A percentile compares a stretch with the other conserved stretches of the same genome.
Evolutionary conservation across 2,113 vertebrate genomes (phyloP).

Genomic region (Perca fluviatilis): DNA sequence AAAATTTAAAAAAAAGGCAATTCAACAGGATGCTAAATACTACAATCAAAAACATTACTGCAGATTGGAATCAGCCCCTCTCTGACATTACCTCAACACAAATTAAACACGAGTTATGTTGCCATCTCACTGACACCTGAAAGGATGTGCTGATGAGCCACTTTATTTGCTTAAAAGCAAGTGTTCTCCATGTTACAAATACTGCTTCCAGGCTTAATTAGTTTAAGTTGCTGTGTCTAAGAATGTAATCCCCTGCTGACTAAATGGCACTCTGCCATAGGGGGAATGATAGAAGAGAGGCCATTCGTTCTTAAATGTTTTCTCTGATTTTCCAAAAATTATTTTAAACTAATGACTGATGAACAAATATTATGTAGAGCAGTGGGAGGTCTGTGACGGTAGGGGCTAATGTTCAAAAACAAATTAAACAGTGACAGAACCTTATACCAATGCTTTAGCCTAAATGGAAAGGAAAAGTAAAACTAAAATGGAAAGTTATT

Average conservation of each 20-base stretch:
- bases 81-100: not conserved
- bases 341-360: not conserved
- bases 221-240: not conserved
- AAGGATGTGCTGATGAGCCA: not conserved
- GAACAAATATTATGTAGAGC: not conserved
- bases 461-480: not conserved
- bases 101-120: not conserved
- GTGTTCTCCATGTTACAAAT: not conserved
- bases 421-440: not conserved
- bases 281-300: not conserved
- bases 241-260: not conserved
- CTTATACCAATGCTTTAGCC: not conserved
- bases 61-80: not conserved
- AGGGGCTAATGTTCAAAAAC: not conserved
- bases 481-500: not conserved
- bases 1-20: not conserved
- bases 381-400: not conserved
- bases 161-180: not conserved
- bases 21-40: not conserved
- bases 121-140: not conserved
- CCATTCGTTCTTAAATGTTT: not conserved
- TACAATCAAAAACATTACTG: not conserved
- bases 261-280: not conserved
- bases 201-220: not conserved
- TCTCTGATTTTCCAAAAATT: not conserved